Evolutionary conservation across 2,113 vertebrate genomes (phyloP).

Genomic region (Microcebus tavaratra): DNA sequence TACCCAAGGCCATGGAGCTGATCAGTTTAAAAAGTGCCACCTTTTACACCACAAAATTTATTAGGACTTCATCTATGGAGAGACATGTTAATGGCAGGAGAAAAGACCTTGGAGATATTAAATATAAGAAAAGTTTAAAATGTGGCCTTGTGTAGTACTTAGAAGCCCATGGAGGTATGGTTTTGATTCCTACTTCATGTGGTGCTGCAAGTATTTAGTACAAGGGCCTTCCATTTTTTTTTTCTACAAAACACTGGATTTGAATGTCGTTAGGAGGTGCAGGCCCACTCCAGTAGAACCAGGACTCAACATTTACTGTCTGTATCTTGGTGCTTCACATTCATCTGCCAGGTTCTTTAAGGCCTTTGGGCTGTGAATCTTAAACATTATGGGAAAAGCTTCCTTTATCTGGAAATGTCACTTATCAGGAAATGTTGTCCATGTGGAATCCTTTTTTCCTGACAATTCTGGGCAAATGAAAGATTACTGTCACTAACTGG

Average conservation of each 20-base stretch:
- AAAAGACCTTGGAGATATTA: not conserved
- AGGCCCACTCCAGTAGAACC: not conserved
- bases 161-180: not conserved
- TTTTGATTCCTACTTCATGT: not conserved
- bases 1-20: not conserved
- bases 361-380: not conserved
- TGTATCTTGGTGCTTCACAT: not conserved
- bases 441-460: not conserved
- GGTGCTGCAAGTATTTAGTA: not conserved
- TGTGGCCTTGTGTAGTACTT: not conserved
- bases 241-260: not conserved
- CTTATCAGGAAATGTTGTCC: not conserved
- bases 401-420: not conserved
- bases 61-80: not conserved
- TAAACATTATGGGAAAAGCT: not conserved
- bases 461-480: not conserved
- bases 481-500: not conserved
- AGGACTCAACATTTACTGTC: not conserved
- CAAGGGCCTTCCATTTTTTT: not conserved
- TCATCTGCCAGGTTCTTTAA: not conserved
- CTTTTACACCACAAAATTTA: not conserved
- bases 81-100: not conserved
- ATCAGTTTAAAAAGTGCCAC: not conserved
- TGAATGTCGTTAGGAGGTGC: not conserved
- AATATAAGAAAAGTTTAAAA: not conserved